Evolutionary conservation across 2,113 vertebrate genomes (phyloP), one percentile per base, ranked within the genome.

Genomic region (Brachionichthys hirsutus): DNA sequence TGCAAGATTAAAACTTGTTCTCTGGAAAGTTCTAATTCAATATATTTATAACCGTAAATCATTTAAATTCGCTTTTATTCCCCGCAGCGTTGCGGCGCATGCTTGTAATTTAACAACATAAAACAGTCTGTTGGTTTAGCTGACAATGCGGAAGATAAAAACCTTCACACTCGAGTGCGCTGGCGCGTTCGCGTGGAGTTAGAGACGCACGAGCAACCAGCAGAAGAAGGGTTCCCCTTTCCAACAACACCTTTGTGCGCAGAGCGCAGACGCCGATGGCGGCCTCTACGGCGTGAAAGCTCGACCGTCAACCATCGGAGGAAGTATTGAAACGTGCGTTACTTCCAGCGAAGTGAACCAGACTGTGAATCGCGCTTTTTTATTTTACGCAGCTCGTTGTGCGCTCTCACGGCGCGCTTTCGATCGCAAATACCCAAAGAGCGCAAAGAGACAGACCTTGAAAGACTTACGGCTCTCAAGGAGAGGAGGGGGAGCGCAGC

Each of bases 371-470:
- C 44, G n/a, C n/a, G n/a, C n/a, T n/a, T n/a, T n/a, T n/a, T 13
- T 9, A 46, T 3, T 42, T 14, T 17, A 34, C 55, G 47, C 44
- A 4, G 35, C 30, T 40, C 64, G 18, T 49, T 42, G 62, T 44
- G 77, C 77, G 63, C 67, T 10, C 34, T 36, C 16, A 42, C 54
- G 43, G 52, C 60, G 20, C 40, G 40, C 51, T 38, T 42, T 1
- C 2, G 20, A 2, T 57, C 53, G 38, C 75, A 52, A 54, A 90
- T 90, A 89, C 89, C 89, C 46, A 92, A 92, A 74, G 84, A 89
- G 77, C 62, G 52, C 19, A 30, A 75, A 84, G 74, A 82, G 87
- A 56, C 89, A 75, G 80, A 85, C 71, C 45, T 81, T 81, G 35
- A 81, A 84, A 62, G 89, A 89, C 77, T 56, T 55, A 17, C 67